A percentile compares a stretch with the other conserved stretches of the same genome.
Conservation (phyloP, 2,113 vertebrate species). For the Meleagris gallopavo region DNA sequence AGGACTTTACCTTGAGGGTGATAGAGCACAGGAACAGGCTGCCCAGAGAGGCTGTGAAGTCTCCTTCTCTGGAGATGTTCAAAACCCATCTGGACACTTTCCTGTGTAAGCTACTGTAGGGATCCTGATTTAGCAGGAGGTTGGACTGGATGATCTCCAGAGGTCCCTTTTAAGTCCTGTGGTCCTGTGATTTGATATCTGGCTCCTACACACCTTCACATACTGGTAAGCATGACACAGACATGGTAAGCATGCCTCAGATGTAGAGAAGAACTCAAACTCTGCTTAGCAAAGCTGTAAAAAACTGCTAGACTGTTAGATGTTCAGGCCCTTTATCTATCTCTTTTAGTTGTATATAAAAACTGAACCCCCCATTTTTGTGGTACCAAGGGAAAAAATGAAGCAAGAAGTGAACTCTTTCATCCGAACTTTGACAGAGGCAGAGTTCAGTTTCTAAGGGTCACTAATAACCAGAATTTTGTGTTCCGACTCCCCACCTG, state of each 20-base stretch:
- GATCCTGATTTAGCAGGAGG: not conserved
- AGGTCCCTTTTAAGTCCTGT: not conserved
- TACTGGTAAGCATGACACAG: not conserved
- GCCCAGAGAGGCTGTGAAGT: not conserved
- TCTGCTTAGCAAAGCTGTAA: not conserved
- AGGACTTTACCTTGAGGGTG: no score
- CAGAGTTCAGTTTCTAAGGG: not conserved
- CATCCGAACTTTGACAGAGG: not conserved
- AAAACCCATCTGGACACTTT: not conserved
- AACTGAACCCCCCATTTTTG: not conserved
- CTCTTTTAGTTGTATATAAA: not conserved
- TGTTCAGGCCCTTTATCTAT: not conserved
- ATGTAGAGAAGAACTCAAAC: not conserved
- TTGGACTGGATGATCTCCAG: not conserved
- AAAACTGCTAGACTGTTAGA: not conserved
- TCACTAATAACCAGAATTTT: slow-evolving; percentile 6
- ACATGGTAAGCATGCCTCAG: not conserved
- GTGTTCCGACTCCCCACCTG: not conserved
- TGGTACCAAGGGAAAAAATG: not conserved
- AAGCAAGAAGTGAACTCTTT: not conserved
- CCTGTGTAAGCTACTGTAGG: no score
- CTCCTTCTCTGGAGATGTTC: not conserved
- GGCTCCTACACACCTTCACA: not conserved
- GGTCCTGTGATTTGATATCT: not conserved
- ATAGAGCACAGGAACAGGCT: not conserved